These are phyloP conservation scores for Chitala chitala DNA, from an alignment of 2,113 vertebrate species.

Conservation along the genomic window DNA sequence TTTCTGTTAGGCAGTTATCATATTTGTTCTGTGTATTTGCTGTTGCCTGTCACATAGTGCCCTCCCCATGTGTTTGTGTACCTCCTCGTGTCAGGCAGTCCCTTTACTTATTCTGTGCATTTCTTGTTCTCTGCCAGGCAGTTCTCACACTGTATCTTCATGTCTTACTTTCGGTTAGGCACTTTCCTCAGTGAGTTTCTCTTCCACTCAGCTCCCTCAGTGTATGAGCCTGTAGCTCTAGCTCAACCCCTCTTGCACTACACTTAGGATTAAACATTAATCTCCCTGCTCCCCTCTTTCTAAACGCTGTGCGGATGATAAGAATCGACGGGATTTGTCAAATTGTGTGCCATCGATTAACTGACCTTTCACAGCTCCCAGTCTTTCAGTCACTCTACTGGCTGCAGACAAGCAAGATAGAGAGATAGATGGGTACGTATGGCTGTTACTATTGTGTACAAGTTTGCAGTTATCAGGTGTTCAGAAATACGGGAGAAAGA, in stretches of 20 bases:
- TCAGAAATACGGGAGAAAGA: conserved; percentile 31
- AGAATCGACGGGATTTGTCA: conserved; percentile 71
- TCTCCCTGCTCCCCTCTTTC: conserved; percentile 57
- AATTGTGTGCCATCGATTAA: conserved; percentile 73
- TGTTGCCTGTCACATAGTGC: no score
- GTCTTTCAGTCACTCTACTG: conserved; percentile 65
- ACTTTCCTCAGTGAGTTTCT: neutral
- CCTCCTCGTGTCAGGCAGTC: neutral
- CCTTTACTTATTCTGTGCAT: neutral
- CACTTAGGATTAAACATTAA: conserved; percentile 64
- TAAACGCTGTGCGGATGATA: conserved; percentile 65
- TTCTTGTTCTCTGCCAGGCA: neutral
- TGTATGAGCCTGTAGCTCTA: conserved; percentile 1
- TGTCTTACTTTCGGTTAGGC: neutral
- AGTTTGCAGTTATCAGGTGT: conserved; percentile 67
- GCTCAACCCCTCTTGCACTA: conserved; percentile 31
- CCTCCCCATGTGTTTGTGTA: no score
- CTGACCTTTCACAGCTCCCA: conserved; percentile 68
- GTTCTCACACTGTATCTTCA: neutral
- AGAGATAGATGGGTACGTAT: conserved; percentile 65
- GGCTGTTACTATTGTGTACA: conserved; percentile 66
- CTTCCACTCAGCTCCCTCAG: neutral
- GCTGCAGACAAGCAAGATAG: conserved; percentile 61
- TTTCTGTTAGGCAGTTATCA: no score
- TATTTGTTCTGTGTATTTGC: no score